Evolutionary conservation across 2,113 vertebrate genomes (phyloP).

Genomic region (Burhinus bistriatus): DNA sequence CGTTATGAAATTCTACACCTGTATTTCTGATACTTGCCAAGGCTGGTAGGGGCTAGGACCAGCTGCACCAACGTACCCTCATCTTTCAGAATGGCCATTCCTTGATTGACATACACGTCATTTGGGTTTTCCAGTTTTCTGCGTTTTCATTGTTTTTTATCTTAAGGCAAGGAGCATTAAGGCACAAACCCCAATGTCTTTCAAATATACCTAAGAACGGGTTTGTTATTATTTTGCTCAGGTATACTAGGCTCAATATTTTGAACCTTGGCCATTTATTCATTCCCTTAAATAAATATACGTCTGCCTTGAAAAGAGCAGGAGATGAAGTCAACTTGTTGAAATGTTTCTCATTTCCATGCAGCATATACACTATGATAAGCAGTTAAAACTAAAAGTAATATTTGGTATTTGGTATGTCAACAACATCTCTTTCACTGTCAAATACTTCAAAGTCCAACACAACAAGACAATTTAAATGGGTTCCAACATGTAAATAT

Average conservation of each 20-base stretch:
- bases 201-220: background rate
- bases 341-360: constrained; percentile 55
- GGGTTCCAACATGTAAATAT: constrained; percentile 66
- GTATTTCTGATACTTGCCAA: background rate
- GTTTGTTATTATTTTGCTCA: constrained; percentile 35
- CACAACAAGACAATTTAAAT: constrained; percentile 62
- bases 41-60: background rate
- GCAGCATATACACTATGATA: constrained; percentile 15
- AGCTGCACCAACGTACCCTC: fast-evolving
- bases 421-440: constrained; percentile 63
- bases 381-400: constrained; percentile 56
- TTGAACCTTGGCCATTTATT: background rate
- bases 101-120: background rate
- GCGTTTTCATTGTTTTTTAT: background rate
- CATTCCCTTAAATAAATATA: constrained; percentile 12
- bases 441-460: constrained; percentile 63
- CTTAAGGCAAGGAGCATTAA: background rate
- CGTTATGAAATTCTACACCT: background rate
- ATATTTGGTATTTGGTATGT: constrained; percentile 55
- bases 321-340: constrained; percentile 7
- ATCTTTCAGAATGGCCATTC: background rate
- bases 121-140: background rate
- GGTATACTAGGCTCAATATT: background rate
- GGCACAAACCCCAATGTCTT: background rate
- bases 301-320: constrained; percentile 17